Evolutionary conservation across 2,113 vertebrate species (phyloP).

Genomic region (Amazona vittata): DNA sequence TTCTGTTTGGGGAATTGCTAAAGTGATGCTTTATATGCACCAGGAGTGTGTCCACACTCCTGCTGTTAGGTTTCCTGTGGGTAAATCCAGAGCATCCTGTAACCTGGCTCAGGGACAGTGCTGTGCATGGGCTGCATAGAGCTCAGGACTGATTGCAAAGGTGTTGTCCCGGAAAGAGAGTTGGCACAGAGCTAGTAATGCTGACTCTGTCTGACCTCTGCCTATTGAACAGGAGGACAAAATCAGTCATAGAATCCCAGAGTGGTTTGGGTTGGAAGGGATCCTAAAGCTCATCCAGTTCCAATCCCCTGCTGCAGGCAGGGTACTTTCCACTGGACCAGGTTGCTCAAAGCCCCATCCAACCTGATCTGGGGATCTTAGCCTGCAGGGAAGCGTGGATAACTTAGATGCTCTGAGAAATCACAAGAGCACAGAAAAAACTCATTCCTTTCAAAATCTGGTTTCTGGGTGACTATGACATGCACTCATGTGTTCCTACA

Average conservation of each 20-base stretch:
- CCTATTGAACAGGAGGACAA: not conserved
- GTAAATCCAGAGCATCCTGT: not conserved
- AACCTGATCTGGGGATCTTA: not conserved
- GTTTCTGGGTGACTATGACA: accelerated
- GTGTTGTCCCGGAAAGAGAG: accelerated
- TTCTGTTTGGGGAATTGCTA: not conserved
- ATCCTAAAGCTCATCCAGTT: not conserved
- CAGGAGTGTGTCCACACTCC: accelerated
- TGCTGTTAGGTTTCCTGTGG: not conserved
- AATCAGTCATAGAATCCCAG: not conserved
- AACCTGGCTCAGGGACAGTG: accelerated
- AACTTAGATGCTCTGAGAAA: not conserved
- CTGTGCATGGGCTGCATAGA: not conserved
- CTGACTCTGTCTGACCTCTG: not conserved
- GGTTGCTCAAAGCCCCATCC: not conserved
- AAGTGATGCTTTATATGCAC: accelerated
- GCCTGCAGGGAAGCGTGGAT: not conserved
- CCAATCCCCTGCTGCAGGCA: not conserved
- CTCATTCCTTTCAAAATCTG: not conserved
- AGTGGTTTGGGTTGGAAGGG: not conserved
- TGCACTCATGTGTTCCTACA: accelerated
- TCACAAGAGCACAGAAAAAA: not conserved
- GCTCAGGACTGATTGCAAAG: not conserved
- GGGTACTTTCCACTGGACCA: not conserved
- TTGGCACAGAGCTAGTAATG: accelerated